A percentile compares a stretch with the other conserved stretches of the same genome.
Conservation (phyloP, 2,113 vertebrate species). For the Naja naja region DNA sequence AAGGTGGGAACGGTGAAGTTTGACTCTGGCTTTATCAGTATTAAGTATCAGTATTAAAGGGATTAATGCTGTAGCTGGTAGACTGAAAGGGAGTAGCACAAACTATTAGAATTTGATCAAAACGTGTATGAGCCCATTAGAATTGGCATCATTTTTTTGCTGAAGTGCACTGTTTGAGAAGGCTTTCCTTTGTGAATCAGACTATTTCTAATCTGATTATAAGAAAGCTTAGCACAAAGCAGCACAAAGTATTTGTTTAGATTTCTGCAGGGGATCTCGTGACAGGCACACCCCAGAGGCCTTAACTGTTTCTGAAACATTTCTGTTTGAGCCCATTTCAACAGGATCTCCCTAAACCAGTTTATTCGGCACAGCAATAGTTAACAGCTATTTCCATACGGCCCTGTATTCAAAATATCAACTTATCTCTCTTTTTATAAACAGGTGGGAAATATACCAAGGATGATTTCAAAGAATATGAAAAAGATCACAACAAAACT, state of each 20-base stretch:
- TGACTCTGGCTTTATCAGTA: background rate
- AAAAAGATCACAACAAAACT: slow-evolving; percentile 80
- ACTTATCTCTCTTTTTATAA: slow-evolving; percentile 33
- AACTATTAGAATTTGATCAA: background rate
- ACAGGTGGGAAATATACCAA: slow-evolving; percentile 92
- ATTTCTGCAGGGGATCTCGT: background rate
- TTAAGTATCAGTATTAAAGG: background rate
- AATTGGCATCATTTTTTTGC: background rate
- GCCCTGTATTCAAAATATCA: background rate
- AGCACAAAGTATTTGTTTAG: background rate
- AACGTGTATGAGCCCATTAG: background rate
- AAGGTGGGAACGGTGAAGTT: background rate
- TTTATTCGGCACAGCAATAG: background rate
- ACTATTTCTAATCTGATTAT: background rate
- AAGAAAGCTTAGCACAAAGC: background rate
- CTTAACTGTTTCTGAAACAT: background rate
- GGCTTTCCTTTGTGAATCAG: background rate
- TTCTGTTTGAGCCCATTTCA: background rate
- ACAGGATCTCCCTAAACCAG: background rate
- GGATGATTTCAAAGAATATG: slow-evolving; percentile 94
- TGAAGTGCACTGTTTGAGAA: background rate
- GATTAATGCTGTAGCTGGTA: background rate
- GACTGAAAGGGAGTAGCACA: background rate
- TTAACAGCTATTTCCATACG: background rate
- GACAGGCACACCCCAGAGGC: background rate